Evolutionary conservation across 2,113 vertebrate genomes (phyloP).

Genomic region (Calyptommatus sinebrachiatus): DNA sequence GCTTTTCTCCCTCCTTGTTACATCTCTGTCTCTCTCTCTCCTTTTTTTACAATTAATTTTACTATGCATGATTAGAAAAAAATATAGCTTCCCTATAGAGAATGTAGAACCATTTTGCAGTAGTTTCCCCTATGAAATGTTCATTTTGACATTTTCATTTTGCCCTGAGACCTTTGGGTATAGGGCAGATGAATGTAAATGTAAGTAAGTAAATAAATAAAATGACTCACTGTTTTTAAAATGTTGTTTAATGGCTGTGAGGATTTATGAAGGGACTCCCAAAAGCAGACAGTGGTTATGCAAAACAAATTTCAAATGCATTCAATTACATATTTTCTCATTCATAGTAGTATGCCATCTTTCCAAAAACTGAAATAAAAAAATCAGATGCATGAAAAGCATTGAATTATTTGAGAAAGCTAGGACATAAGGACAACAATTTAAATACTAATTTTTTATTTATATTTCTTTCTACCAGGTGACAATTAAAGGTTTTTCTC

Average conservation of each 20-base stretch:
- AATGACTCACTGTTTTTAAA: not conserved
- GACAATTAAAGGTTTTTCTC: too few species aligned
- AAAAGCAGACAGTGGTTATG: not conserved
- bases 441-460: too few species aligned
- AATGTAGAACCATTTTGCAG: not conserved
- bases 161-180: too few species aligned
- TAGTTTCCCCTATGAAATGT: not conserved
- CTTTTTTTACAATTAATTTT: not conserved
- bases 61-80: too few species aligned
- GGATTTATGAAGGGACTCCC: conserved; percentile 7
- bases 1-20: not conserved
- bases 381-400: not conserved
- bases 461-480: too few species aligned
- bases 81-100: not conserved
- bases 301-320: not conserved
- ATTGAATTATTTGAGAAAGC: not conserved
- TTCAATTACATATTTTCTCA: not conserved
- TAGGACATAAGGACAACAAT: too few species aligned
- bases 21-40: not conserved
- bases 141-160: not conserved
- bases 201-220: too few species aligned
- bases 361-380: not conserved
- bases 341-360: not conserved
- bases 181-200: too few species aligned
- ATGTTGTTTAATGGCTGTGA: not conserved